Conservation (phyloP, 2,888 invertebrate genomes). For the Lasiommata megera region DNA sequence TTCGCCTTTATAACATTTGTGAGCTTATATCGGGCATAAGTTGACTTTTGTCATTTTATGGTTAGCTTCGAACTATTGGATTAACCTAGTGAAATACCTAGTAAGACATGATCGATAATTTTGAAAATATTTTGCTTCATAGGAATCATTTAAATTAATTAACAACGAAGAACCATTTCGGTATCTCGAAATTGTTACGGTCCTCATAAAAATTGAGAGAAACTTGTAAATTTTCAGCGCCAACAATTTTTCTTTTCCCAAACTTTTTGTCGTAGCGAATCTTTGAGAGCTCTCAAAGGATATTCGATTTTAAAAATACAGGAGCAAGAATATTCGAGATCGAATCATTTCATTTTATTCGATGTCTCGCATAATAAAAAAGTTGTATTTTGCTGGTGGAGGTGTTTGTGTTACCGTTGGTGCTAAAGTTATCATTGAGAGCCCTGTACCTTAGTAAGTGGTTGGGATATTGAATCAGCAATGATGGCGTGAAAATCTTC, state of each 20-base stretch:
- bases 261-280: conserved; percentile 15
- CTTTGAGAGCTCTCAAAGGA: conserved; percentile 16
- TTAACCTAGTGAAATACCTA: too few relatives aligned
- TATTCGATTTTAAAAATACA: conserved; percentile 26
- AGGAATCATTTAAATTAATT: conserved; percentile 3
- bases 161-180: conserved; percentile 3
- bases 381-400: conserved; percentile 27
- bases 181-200: neutral
- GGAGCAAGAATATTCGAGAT: conserved; percentile 19
- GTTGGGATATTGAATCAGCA: conserved; percentile 27
- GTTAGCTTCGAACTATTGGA: too few relatives aligned
- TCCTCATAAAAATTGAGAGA: conserved; percentile 12
- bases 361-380: conserved; percentile 32
- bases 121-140: neutral
- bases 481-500: conserved; percentile 12
- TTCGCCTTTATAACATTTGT: too few relatives aligned
- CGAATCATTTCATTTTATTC: conserved; percentile 32
- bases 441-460: conserved; percentile 23
- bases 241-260: conserved; percentile 4
- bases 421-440: conserved; percentile 29
- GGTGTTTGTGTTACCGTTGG: conserved; percentile 30
- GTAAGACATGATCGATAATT: too few relatives aligned
- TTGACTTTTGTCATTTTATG: too few relatives aligned
- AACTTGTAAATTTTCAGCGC: conserved; percentile 16
- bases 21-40: too few relatives aligned